phyloP scores from a whole-genome alignment of 2,888 invertebrate genomes.

The Chymomyza caudatula region DNA sequence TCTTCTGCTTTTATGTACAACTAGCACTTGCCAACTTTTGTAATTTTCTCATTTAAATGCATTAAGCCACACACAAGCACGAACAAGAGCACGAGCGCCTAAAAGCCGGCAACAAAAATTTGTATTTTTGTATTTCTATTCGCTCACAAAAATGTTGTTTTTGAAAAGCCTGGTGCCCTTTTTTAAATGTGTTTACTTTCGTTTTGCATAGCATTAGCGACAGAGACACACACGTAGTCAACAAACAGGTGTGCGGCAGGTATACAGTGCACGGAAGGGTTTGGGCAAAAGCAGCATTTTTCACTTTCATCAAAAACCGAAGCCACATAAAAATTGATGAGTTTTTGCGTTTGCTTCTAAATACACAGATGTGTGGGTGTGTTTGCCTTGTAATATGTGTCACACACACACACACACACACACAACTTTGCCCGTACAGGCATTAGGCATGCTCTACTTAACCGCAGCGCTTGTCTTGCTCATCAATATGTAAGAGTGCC shows the following conservation, averaged over 20 bases:
- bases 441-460: slow-evolving; percentile 51
- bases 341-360: slow-evolving; percentile 25
- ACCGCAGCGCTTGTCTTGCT: slow-evolving; percentile 35
- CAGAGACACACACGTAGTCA: slow-evolving; percentile 16
- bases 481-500: slow-evolving; percentile 55
- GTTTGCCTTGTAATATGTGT: not conserved
- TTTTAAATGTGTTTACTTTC: slow-evolving; percentile 39
- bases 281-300: slow-evolving; percentile 23
- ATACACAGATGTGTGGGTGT: not conserved
- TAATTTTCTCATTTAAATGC: slow-evolving; percentile 72
- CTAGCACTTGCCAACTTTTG: slow-evolving; percentile 30
- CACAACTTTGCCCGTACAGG: slow-evolving; percentile 21
- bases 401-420: slow-evolving; percentile 16
- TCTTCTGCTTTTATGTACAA: too few relatives aligned
- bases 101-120: slow-evolving; percentile 50
- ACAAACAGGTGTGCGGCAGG: not conserved
- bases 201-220: slow-evolving; percentile 51
- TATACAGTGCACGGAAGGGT: not conserved
- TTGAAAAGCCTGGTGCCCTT: not conserved
- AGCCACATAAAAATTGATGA: slow-evolving; percentile 54
- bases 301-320: slow-evolving; percentile 47
- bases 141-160: not conserved
- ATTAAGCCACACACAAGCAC: slow-evolving; percentile 41
- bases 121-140: slow-evolving; percentile 15
- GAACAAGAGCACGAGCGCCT: slow-evolving; percentile 22